phyloP scores from a whole-genome alignment of 2,888 invertebrate genomes.

The Quadroppia sp. region DNA sequence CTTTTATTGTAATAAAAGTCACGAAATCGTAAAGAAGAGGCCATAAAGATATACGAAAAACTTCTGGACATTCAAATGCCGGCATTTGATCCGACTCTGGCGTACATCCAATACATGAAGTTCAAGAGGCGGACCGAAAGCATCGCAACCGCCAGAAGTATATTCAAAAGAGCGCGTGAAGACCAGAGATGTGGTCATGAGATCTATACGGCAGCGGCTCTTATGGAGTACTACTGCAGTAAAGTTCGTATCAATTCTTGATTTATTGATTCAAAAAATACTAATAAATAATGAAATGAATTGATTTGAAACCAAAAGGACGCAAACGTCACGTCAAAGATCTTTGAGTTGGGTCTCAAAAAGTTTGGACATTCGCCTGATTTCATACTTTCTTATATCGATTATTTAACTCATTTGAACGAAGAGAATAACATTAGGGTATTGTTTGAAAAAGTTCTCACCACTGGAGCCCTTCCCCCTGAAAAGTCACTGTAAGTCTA shows the following conservation, averaged over 20 bases:
- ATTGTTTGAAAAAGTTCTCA: constrained; percentile 89
- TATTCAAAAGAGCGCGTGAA: constrained; percentile 92
- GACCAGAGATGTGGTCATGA: constrained; percentile 78
- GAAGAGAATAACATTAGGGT: constrained; percentile 99
- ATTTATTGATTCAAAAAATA: too few relatives aligned
- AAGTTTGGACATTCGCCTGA: constrained; percentile 93
- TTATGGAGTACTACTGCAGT: constrained; percentile 99
- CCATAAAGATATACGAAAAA: constrained; percentile 89
- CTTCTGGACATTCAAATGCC: constrained; percentile 74
- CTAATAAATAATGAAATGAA: not conserved
- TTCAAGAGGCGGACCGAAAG: constrained; percentile 96
- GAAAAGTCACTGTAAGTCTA: constrained; percentile 72
- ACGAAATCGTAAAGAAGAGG: constrained; percentile 90
- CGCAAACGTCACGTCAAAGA: constrained; percentile 90
- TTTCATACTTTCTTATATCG: constrained; percentile 91
- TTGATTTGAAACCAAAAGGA: constrained; percentile 56
- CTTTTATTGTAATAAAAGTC: constrained; percentile 19
- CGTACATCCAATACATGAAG: constrained; percentile 98
- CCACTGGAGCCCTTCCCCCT: constrained; percentile 77
- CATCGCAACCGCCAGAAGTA: constrained; percentile 87
- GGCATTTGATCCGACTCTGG: constrained; percentile 76
- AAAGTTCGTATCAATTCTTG: constrained; percentile 58
- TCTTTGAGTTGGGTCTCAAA: constrained; percentile 95
- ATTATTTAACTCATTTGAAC: constrained; percentile 94
- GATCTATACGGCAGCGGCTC: constrained; percentile 91